phyloP scores from a whole-genome alignment of 2,888 invertebrate genomes.

The Cerastoderma edule region DNA sequence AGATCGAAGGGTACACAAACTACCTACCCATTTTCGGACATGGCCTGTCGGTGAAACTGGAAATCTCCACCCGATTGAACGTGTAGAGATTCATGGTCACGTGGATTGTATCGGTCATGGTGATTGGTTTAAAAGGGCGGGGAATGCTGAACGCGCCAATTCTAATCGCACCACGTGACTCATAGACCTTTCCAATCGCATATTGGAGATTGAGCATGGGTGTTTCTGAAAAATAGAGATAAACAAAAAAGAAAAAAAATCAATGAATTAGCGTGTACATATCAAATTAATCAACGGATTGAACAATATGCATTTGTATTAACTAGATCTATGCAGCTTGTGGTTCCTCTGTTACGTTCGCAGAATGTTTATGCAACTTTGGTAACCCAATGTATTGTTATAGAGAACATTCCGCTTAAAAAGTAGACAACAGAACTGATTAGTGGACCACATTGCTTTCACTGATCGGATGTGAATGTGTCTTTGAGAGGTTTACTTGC shows the following conservation, averaged over 20 bases:
- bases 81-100: conserved; percentile 22
- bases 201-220: conserved; percentile 23
- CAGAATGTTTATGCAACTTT: too few relatives aligned
- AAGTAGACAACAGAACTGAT: too few relatives aligned
- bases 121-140: conserved; percentile 32
- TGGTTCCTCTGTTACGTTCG: too few relatives aligned
- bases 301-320: too few relatives aligned
- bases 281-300: too few relatives aligned
- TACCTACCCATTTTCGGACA: conserved; percentile 41
- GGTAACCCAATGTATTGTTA: too few relatives aligned
- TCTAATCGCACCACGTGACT: conserved; percentile 40
- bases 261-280: not conserved
- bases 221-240: not conserved
- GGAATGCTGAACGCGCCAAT: conserved; percentile 39
- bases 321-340: too few relatives aligned
- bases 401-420: too few relatives aligned
- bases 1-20: too few relatives aligned
- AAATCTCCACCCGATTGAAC: conserved; percentile 42
- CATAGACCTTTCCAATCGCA: conserved; percentile 47
- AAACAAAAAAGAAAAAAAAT: not conserved
- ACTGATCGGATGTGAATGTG: too few relatives aligned
- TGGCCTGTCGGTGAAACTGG: conserved; percentile 31
- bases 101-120: not conserved
- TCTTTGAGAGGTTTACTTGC: too few relatives aligned
- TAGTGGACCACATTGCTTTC: too few relatives aligned